These are phyloP conservation scores for Centrocercus urophasianus DNA, from an alignment of 2,113 vertebrate species.

Conservation along the genomic window DNA sequence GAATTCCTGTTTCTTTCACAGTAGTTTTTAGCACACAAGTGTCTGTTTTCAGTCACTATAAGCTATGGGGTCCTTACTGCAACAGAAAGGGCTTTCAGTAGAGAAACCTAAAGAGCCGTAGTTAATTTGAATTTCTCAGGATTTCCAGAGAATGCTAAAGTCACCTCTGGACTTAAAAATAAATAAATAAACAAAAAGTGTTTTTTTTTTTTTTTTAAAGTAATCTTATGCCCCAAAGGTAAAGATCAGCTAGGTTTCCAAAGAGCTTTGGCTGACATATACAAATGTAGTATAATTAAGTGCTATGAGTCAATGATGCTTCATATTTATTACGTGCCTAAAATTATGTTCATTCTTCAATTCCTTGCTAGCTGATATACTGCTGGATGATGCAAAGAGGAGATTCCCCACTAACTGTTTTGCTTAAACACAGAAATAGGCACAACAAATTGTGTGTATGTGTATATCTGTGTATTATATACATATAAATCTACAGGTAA, in stretches of 20 bases:
- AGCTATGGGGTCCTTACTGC: neutral
- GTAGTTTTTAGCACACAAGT: neutral
- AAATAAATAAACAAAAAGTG: too few relatives aligned
- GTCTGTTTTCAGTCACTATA: neutral
- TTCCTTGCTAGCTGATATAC: neutral
- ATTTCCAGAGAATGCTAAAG: neutral
- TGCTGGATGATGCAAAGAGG: neutral
- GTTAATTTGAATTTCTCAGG: neutral
- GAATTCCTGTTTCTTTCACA: neutral
- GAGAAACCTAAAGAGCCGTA: neutral
- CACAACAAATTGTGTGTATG: neutral
- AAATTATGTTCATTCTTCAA: neutral
- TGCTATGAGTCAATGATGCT: neutral
- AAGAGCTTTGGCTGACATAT: neutral
- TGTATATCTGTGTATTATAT: too few relatives aligned
- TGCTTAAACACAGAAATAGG: neutral
- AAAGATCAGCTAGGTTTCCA: neutral
- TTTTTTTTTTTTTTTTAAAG: too few relatives aligned
- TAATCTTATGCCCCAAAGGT: too few relatives aligned
- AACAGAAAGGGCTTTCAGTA: neutral
- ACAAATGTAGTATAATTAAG: neutral
- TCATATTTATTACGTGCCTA: neutral
- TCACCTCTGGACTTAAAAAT: neutral
- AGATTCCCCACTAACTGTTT: neutral
- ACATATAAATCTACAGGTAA: too few relatives aligned